These are phyloP conservation scores for Pycnonotus jocosus DNA, from an alignment of 2,113 vertebrate species.

Conservation along the genomic window DNA sequence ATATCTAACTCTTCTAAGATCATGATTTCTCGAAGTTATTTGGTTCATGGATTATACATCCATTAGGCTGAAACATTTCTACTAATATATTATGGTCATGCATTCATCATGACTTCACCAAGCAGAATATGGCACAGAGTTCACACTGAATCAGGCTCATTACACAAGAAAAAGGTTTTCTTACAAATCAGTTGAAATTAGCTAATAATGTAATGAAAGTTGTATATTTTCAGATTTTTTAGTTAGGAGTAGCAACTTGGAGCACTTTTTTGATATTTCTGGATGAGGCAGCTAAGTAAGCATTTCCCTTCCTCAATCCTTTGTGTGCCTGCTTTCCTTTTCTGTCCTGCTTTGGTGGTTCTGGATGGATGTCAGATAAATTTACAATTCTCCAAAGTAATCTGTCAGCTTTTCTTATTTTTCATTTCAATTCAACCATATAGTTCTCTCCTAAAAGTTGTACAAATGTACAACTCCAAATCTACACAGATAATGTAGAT, in stretches of 20 bases:
- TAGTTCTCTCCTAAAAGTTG: not conserved
- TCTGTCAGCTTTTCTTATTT: not conserved
- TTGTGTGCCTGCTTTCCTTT: not conserved
- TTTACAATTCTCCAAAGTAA: not conserved
- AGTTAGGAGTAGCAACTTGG: not conserved
- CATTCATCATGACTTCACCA: constrained; percentile 27
- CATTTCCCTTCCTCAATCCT: not conserved
- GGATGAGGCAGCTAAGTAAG: not conserved
- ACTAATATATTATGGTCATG: not conserved
- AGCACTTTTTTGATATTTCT: not conserved
- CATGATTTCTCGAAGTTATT: constrained; percentile 38
- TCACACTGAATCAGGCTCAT: not conserved
- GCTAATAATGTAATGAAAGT: not conserved
- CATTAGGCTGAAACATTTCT: constrained; percentile 33
- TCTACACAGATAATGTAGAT: not conserved
- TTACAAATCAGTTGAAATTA: not conserved
- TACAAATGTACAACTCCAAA: not conserved
- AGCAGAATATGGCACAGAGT: not conserved
- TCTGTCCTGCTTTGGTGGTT: not conserved
- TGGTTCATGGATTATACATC: constrained; percentile 28
- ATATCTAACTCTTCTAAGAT: constrained; percentile 42
- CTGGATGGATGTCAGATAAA: not conserved
- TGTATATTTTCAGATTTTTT: not conserved
- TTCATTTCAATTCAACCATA: not conserved
- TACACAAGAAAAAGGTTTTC: not conserved